Conservation (phyloP, 2,113 vertebrate species). For the Fregetta grallaria region DNA sequence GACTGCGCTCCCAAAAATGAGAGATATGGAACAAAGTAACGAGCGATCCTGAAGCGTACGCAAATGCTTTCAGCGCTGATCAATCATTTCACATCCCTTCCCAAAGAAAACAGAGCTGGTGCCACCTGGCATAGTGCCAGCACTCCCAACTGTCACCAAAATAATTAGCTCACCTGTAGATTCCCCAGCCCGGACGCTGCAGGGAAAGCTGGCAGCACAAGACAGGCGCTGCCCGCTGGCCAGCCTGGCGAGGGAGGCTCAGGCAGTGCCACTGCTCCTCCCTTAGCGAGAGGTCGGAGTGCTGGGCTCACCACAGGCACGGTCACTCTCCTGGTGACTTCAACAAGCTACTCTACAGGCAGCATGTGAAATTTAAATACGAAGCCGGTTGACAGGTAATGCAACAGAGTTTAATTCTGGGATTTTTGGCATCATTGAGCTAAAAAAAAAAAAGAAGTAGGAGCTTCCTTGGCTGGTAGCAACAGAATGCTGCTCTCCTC, state of each 20-base stretch:
- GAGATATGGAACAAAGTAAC: not conserved
- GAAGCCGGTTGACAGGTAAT: not conserved
- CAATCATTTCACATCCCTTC: not conserved
- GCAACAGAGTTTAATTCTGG: not conserved
- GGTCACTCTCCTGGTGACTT: not conserved
- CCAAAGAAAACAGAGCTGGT: not conserved
- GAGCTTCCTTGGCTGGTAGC: not conserved
- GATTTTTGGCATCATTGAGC: not conserved
- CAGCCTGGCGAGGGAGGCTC: not conserved
- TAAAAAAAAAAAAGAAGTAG: not conserved
- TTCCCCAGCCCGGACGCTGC: not conserved
- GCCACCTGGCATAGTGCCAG: not conserved
- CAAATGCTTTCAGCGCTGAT: not conserved
- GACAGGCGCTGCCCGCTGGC: not conserved
- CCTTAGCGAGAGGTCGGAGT: rapidly evolving
- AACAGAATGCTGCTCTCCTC: not conserved
- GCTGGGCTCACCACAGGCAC: rapidly evolving
- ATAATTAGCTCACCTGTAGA: not conserved
- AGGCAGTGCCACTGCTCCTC: not conserved
- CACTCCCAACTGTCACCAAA: not conserved
- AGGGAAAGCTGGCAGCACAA: not conserved
- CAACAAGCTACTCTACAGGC: not conserved
- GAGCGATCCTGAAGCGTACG: not conserved
- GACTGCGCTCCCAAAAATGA: not conserved
- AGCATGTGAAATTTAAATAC: not conserved